These are phyloP conservation scores for Hydractinia echinata DNA, from an alignment of 30 jellyfish, hydroid and myxozoan genomes.

Conservation along the genomic window DNA sequence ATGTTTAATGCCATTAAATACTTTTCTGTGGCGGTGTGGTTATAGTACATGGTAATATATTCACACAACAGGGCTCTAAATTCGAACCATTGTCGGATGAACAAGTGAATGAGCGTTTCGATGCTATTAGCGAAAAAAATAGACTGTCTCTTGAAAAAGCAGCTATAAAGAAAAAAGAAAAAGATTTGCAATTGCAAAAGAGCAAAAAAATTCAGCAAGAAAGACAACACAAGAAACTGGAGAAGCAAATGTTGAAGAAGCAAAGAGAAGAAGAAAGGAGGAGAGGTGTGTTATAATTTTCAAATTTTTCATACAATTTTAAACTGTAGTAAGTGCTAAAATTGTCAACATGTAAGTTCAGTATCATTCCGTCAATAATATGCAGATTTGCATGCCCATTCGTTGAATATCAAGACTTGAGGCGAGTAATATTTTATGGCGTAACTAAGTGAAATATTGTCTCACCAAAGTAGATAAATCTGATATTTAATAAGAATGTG, in stretches of 20 bases:
- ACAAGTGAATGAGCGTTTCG: constrained; percentile 56
- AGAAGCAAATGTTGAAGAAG: not conserved
- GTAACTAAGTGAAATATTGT: too few species aligned
- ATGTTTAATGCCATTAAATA: too few species aligned
- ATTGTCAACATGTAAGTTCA: too few species aligned
- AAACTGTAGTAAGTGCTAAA: too few species aligned
- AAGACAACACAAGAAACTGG: constrained; percentile 21
- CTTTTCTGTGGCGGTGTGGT: not conserved
- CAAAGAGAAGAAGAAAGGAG: constrained; percentile 27
- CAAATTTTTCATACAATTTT: too few species aligned
- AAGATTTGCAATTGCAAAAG: constrained; percentile 42
- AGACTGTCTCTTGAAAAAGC: constrained; percentile 40
- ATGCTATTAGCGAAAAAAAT: constrained; percentile 56
- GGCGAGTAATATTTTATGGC: too few species aligned
- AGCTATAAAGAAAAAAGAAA: constrained; percentile 44
- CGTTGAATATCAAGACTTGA: too few species aligned
- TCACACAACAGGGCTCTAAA: constrained; percentile 59
- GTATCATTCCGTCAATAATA: too few species aligned
- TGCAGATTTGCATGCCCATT: too few species aligned
- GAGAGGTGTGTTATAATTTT: not conserved
- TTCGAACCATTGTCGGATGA: constrained; percentile 72
- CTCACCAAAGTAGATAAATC: too few species aligned
- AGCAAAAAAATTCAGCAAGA: constrained; percentile 1
- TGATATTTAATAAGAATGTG: too few species aligned
- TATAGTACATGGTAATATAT: not conserved